Evolutionary conservation across 1,140 invertebrate genomes (phyloP).

Genomic region (Drosophila lacertosa): DNA sequence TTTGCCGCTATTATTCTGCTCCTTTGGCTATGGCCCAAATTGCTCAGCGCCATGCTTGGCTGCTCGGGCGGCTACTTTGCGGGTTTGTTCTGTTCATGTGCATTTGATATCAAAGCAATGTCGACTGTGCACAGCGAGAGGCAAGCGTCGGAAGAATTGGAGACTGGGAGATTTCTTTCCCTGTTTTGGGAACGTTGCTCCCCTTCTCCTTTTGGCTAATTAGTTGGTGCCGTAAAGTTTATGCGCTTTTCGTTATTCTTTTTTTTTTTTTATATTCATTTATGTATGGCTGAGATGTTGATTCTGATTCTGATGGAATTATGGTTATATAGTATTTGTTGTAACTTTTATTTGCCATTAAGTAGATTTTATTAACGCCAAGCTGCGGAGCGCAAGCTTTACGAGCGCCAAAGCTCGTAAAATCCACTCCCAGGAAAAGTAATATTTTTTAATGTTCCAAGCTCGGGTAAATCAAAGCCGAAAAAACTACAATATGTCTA

Average conservation of each 20-base stretch:
- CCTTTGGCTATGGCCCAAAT: conserved; percentile 23
- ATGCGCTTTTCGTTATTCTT: conserved; percentile 59
- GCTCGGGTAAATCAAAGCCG: conserved; percentile 21
- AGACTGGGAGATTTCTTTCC: conserved; percentile 2
- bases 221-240: conserved; percentile 73
- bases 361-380: conserved; percentile 72
- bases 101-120: conserved; percentile 22
- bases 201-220: conserved; percentile 49
- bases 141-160: not conserved
- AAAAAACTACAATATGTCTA: conserved; percentile 63
- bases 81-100: no score
- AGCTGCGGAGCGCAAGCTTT: conserved; percentile 34
- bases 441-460: conserved; percentile 47
- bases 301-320: conserved; percentile 29
- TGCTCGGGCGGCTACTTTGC: conserved; percentile 3
- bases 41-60: not conserved
- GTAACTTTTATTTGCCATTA: conserved; percentile 76
- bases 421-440: conserved; percentile 61
- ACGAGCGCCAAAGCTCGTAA: conserved; percentile 52
- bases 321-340: conserved; percentile 54
- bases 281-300: conserved; percentile 27
- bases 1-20: not conserved
- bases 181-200: not conserved
- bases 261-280: no score
- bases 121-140: conserved; percentile 14